A percentile compares a stretch with the other conserved stretches of the same genome.
phyloP scores from a whole-genome alignment of 1,140 invertebrate genomes.

The Nasonia longicornis region DNA sequence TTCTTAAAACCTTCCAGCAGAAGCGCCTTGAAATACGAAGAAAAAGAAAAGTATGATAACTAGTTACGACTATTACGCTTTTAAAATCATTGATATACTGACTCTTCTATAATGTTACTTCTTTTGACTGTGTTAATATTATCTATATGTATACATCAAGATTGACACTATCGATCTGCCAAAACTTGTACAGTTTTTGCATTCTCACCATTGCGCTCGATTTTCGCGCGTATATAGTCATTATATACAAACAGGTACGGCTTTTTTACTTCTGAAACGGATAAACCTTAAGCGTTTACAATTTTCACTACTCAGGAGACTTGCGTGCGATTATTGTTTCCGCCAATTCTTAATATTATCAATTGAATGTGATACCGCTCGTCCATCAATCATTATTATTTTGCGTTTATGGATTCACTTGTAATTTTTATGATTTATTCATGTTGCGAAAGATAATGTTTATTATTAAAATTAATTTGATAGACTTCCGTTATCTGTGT shows the following conservation, averaged over 20 bases:
- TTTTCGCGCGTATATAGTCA: constrained; percentile 38
- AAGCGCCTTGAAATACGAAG: constrained; percentile 34
- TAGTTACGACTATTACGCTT: constrained; percentile 41
- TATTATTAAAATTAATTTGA: background rate
- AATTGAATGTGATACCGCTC: background rate
- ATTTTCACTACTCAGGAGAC: constrained; percentile 34
- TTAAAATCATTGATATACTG: constrained; percentile 36
- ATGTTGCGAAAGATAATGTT: background rate
- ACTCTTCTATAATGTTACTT: constrained; percentile 35
- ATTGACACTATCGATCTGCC: constrained; percentile 20
- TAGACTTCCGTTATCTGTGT: background rate
- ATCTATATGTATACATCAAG: constrained; percentile 25
- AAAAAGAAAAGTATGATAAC: constrained; percentile 11
- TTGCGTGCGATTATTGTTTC: constrained; percentile 14
- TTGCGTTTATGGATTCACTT: background rate
- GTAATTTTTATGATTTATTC: background rate
- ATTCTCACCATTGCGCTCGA: constrained; percentile 35
- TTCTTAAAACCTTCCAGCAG: constrained; percentile 5
- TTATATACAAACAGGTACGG: constrained; percentile 10
- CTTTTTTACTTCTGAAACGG: constrained; percentile 34
- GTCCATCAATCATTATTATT: background rate
- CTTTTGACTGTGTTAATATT: constrained; percentile 42
- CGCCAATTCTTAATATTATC: constrained; percentile 6
- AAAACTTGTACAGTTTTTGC: constrained; percentile 45
- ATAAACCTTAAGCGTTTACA: constrained; percentile 42